phyloP scores from a whole-genome alignment of 2,888 invertebrate genomes.

The Drosophila aldrichi region DNA sequence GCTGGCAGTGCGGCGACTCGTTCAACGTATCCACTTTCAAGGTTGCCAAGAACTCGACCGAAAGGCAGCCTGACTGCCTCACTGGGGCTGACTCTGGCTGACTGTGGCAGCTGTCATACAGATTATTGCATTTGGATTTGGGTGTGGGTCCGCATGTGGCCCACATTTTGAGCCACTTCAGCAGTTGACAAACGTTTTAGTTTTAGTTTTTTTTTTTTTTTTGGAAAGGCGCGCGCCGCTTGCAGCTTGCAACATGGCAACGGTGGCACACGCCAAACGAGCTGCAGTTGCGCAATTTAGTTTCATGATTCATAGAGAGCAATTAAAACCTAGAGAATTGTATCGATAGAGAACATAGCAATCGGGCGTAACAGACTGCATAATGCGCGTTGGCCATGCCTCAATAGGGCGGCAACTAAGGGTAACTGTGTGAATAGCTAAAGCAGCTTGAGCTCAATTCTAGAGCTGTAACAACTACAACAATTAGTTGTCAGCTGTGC shows the following conservation, averaged over 20 bases:
- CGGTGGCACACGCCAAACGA: conserved; percentile 55
- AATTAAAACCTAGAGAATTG: conserved; percentile 58
- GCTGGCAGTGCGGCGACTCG: conserved; percentile 39
- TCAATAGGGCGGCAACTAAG: neutral
- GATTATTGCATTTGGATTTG: conserved; percentile 42
- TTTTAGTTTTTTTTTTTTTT: neutral
- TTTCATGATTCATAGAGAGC: conserved; percentile 64
- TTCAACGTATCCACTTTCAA: conserved; percentile 72
- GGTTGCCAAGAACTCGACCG: conserved; percentile 73
- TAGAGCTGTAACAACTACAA: neutral
- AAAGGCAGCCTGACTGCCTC: conserved; percentile 29
- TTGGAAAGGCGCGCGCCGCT: conserved; percentile 44
- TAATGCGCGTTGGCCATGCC: neutral
- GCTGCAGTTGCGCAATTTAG: conserved; percentile 65
- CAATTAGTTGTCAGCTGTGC: neutral
- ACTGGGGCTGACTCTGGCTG: conserved; percentile 9
- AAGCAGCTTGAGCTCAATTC: neutral
- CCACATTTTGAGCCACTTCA: conserved; percentile 49
- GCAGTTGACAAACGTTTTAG: conserved; percentile 48
- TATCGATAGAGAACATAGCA: neutral
- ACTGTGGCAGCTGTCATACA: conserved; percentile 33
- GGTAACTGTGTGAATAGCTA: neutral
- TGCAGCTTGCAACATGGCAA: conserved; percentile 41
- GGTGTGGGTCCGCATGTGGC: conserved; percentile 65
- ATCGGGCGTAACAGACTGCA: neutral